phyloP scores from a whole-genome alignment of 2,113 vertebrate genomes.

The Nibea coibor region DNA sequence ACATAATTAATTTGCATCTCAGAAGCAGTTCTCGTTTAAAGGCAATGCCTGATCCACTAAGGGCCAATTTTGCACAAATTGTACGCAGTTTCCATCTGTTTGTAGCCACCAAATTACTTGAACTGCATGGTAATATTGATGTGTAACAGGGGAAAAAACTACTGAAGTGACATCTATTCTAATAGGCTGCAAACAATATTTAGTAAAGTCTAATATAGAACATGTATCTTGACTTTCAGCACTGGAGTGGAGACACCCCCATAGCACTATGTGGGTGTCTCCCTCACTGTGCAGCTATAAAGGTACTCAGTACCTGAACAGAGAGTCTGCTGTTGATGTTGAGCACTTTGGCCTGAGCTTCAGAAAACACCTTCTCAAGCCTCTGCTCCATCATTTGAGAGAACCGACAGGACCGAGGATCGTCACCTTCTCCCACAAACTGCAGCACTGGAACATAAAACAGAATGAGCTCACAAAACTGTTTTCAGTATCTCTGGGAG shows the following conservation, averaged over 20 bases:
- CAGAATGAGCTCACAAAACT: conserved; percentile 28
- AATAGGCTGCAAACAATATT: neutral
- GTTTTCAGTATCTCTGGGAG: neutral
- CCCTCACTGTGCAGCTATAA: neutral
- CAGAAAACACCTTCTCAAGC: conserved; percentile 92
- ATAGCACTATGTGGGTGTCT: neutral
- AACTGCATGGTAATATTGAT: conserved; percentile 25
- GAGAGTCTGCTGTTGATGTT: conserved; percentile 88
- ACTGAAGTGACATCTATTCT: neutral
- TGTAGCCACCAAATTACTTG: conserved; percentile 33
- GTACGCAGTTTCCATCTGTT: conserved; percentile 39
- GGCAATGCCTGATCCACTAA: conserved; percentile 28
- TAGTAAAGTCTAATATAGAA: neutral
- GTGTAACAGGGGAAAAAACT: conserved; percentile 15
- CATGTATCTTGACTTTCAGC: neutral
- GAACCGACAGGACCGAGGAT: conserved; percentile 93
- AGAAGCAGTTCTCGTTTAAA: conserved; percentile 48
- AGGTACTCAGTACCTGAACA: conserved; percentile 87
- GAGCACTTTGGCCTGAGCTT: conserved; percentile 90
- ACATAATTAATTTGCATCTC: conserved; percentile 64
- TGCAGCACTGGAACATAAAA: conserved; percentile 88
- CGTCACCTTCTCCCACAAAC: conserved; percentile 92
- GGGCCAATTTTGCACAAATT: conserved; percentile 51
- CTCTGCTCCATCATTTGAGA: conserved; percentile 95
- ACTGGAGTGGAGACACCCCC: neutral